Evolutionary conservation across 2,797 vertebrate species (phyloP), one percentile per base, ranked within the genome.

Genomic region (Sebastes nivosus): DNA sequence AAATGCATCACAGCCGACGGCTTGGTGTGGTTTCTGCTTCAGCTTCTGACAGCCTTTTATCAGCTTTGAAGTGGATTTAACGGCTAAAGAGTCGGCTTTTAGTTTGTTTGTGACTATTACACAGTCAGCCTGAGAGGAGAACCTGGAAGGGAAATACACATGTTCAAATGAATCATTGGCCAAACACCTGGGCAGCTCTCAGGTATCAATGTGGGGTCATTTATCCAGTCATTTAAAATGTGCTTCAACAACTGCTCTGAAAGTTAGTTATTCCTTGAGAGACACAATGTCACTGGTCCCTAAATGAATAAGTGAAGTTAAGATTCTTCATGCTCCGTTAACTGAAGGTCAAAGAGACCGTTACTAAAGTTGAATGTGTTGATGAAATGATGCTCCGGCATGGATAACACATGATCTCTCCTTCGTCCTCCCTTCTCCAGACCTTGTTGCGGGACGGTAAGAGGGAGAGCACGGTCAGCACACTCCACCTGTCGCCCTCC

Each of bases 381-480:
- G 24, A 59, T 34, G 8, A 68, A 59, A 27, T 9, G 3, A 22
- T 32, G 65, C 64, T 12, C 29, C 60, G 34, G 5, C 16, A 65
- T 54, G 38, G 22, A 50, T 59, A 24, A 32, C 27, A 24, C 8
- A 14, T 54, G 16, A 66, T 32, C 8, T 61, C 11, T 57, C 18
- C 6, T 27, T 38, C 67, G 38, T 74, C 30, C 72, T 72, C 57
- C 29, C 12, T 67, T 69, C 9, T 64, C 29, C 87, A 98, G 97
- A 97, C 96, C 0, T 93, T 97, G 71, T 89, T 97, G 72, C 95
- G 95, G 0, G 97, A 98, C 0, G 97, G 97, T 50, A 96, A 96
- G 85, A 93, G 96, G 32, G 97, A 98, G 82, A 98, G 97, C 79
- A 97, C 97, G 0, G 91, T 97, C 87, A 98, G 97, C 89, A 98